Evolutionary conservation across 2,797 vertebrate species (phyloP), one percentile per base, ranked within the genome.

Genomic region (Manis pentadactyla): DNA sequence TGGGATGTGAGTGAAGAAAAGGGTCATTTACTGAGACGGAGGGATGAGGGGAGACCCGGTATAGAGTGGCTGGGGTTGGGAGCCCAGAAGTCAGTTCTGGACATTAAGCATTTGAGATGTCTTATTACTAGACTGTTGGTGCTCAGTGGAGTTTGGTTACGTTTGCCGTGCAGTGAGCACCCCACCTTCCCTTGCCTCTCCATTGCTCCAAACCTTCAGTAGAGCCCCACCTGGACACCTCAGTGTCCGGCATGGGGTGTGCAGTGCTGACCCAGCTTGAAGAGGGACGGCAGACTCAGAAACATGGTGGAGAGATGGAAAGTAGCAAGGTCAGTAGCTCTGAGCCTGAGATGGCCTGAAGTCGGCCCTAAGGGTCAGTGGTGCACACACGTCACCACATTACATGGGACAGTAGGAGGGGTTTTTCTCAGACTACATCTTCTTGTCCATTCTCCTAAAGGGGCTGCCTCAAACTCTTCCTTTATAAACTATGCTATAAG

Each of bases 371-470:
- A 37, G 66, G 42, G n/a, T 46, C 8, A 18, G 8, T 23, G 39
- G 51, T 37, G 19, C 29, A 11, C 8, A 12, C 31, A 19, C 31
- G 21, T 59, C 13, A 64, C 79, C 51, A 34, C 9, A 29, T 37
- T 51, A 13, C 14, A 3, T 7, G 29, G 59, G 39, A 25, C 6
- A 69, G 27, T 18, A 46, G 71, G 46, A 46, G 18, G 46, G 46
- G 12, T 46, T 46, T 46, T 46, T 46, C 11, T 46, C 46, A 94
- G 51, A n/a, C 29, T 46, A 61, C n/a, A 71, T 93, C 90, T 95
- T 95, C 49, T 92, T 74, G 42, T 18, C 37, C 29, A 49, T 78
- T 94, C 61, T 96, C 68, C 19, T 71, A 55, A 78, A 66, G 55
- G 25, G 59, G 42, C 34, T 71, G 25, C n/a, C 34, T 88, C 39